Percentiles rank a stretch among this genome's conserved stretches.
Evolutionary conservation across 2,113 vertebrate species (phyloP).

Genomic region (Bubo scandiacus): DNA sequence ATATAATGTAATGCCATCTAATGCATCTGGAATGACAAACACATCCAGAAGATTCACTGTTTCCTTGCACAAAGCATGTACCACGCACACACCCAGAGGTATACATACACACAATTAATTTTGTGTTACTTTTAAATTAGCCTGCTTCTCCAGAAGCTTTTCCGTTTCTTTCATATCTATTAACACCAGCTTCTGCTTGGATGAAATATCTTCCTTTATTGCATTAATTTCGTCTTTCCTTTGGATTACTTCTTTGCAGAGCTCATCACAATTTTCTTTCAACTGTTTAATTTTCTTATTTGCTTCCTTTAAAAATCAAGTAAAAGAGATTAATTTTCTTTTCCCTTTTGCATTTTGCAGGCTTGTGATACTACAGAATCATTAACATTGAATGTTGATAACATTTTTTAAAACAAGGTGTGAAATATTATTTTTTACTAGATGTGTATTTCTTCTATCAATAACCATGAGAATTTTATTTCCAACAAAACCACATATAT

Average conservation of each 20-base stretch:
- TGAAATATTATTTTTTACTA: neutral
- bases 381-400: neutral
- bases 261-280: conserved; percentile 82
- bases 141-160: conserved; percentile 72
- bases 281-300: conserved; percentile 73
- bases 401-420: neutral
- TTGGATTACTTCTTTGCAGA: conserved; percentile 82
- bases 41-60: neutral
- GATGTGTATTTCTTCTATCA: neutral
- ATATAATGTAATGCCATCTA: neutral
- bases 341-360: neutral
- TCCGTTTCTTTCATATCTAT: conserved; percentile 79
- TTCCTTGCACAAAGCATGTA: neutral
- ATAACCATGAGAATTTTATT: neutral
- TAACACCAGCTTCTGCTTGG: conserved; percentile 71
- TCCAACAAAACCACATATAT: neutral
- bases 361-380: neutral
- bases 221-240: conserved; percentile 82
- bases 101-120: neutral
- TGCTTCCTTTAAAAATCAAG: conserved; percentile 75
- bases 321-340: neutral
- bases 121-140: conserved; percentile 77
- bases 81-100: neutral
- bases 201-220: conserved; percentile 79
- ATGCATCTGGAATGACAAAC: neutral